A percentile compares a stretch with the other conserved stretches of the same genome.
Evolutionary conservation across 2,888 invertebrate species (phyloP).

Genomic region (Branchellion lobata): DNA sequence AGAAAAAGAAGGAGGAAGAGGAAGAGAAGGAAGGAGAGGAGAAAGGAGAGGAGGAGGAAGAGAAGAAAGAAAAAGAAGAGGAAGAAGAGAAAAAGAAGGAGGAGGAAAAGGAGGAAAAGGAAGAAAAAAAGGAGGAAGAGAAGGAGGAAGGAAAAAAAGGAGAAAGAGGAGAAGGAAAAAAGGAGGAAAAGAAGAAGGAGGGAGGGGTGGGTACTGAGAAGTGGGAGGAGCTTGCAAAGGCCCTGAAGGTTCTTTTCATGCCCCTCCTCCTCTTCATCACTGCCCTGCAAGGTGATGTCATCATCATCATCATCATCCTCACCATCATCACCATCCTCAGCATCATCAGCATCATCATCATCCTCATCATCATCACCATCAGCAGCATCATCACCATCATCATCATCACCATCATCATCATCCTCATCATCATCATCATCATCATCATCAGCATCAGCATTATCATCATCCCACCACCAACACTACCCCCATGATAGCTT

Average conservation of each 20-base stretch:
- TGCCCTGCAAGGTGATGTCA: not conserved
- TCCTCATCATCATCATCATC: no score
- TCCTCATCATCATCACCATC: slow-evolving; percentile 40
- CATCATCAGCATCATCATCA: slow-evolving; percentile 40
- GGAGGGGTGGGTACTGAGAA: not conserved
- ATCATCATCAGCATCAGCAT: no score
- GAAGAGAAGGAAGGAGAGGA: slow-evolving; percentile 1
- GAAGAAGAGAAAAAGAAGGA: not conserved
- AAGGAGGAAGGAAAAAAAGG: slow-evolving; percentile 3
- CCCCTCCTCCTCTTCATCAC: not conserved
- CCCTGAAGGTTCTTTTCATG: not conserved
- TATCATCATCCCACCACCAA: no score
- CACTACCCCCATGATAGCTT: no score
- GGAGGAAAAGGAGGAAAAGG: not conserved
- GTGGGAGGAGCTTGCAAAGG: not conserved
- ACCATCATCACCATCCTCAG: slow-evolving; percentile 36
- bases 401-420: not conserved
- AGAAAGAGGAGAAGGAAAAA: not conserved
- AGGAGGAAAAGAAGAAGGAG: not conserved
- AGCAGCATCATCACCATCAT: slow-evolving; percentile 38
- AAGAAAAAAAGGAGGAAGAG: not conserved
- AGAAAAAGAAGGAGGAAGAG: not conserved
- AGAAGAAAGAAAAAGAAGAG: not conserved
- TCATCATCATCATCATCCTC: slow-evolving; percentile 34
- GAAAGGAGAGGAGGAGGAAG: not conserved